Evolutionary conservation across 2,888 invertebrate genomes (phyloP), one percentile per base, ranked within the genome.

Genomic region (Coleophora deauratella): DNA sequence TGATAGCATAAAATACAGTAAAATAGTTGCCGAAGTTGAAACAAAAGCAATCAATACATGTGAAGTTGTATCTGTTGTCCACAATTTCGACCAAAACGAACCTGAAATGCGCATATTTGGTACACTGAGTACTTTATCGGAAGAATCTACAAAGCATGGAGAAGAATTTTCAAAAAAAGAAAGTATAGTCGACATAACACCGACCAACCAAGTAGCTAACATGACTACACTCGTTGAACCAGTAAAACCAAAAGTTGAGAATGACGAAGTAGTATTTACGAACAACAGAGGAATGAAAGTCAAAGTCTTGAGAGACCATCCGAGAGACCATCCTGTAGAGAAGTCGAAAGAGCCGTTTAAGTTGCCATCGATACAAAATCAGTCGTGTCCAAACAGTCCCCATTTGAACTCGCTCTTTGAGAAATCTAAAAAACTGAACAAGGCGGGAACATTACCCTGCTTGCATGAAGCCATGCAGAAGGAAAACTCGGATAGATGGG

Each of bases 111-210:
- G 48, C 36, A 64, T 56, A 14, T 51, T 66, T 42, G 60, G 57
- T 33, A 51, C 62, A 8, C 54, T 84, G 14, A 73, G 82, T 4
- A 78, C 85, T n/a, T 51, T 84, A 3, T 71, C 76, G 11, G 84
- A 85, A 55, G 85, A 84, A 49, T 69, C 79, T 6, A 21, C 21
- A 21, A 21, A 21, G 21, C 3, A 21, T 4, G 21, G 6, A 21
- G 21, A 21, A 21, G 6, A 21, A 21, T 21, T 6, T 6, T 4
- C 50, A n/a, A 72, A 57, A 38, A 69, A 60, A 50, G 66, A 67
- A 8, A 77, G 68, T 48, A 42, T 68, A n/a, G 44, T 59, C 32
- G 71, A 76, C 34, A 47, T 72, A 21, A 62, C 63, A 27, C 60
- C 64, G 12, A 46, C 45, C 8, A 52, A 54, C 12, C 55, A 52